Percentiles rank a stretch among this genome's conserved stretches.
Conservation (phyloP, 35 echinoderm and acorn worm species). For the Apostichopus californicus region DNA sequence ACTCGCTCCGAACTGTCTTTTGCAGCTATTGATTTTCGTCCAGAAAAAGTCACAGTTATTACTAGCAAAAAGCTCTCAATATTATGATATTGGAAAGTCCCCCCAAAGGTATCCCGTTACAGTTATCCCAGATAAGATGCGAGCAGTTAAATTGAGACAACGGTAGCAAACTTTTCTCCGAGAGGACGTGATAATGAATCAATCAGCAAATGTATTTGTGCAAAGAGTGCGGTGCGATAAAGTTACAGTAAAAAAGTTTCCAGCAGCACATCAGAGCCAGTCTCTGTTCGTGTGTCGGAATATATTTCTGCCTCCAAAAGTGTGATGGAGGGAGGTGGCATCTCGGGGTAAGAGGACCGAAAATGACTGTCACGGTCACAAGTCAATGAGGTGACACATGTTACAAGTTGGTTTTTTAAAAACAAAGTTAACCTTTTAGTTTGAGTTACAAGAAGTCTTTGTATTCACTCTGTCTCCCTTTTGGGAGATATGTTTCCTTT, state of each 20-base stretch:
- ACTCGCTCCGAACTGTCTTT: not conserved
- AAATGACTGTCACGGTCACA: no score
- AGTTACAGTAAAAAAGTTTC: not conserved
- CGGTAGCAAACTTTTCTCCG: not conserved
- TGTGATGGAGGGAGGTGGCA: no score
- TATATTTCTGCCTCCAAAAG: no score
- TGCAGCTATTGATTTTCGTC: constrained; percentile 7
- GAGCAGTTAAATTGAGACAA: constrained; percentile 1
- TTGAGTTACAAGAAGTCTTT: no score
- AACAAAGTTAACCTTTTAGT: no score
- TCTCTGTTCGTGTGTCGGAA: no score
- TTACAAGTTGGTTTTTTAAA: no score
- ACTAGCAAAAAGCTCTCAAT: not conserved
- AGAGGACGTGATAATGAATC: constrained; percentile 4
- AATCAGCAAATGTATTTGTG: constrained; percentile 14
- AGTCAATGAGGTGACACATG: no score
- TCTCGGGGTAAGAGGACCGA: no score
- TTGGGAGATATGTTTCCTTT: no score
- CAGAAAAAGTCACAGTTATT: not conserved
- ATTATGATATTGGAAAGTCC: not conserved
- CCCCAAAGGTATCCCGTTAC: not conserved
- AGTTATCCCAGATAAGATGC: not conserved
- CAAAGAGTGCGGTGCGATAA: not conserved
- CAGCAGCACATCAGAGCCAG: no score
- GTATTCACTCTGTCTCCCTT: no score